A percentile compares a stretch with the other conserved stretches of the same genome.
phyloP scores from a whole-genome alignment of 1,140 invertebrate species.

The Drosophila kikkawai region DNA sequence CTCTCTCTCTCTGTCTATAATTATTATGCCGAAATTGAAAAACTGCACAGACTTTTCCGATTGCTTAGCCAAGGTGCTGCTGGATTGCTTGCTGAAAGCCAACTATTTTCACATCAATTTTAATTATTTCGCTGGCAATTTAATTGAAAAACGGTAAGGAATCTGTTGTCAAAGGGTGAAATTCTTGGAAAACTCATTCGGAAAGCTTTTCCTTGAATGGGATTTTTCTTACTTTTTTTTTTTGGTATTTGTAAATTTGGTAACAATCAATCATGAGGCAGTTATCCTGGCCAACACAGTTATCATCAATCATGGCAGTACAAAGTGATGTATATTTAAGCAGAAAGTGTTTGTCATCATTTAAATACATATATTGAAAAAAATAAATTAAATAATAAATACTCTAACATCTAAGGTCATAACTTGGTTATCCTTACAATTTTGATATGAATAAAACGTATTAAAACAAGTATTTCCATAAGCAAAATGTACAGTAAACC shows the following conservation, averaged over 20 bases:
- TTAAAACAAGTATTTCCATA: no score
- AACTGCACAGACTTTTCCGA: constrained; percentile 21
- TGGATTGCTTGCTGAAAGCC: not conserved
- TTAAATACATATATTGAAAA: no score
- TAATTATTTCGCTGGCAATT: constrained; percentile 28
- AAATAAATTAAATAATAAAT: no score
- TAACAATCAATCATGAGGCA: constrained; percentile 12
- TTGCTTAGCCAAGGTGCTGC: not conserved
- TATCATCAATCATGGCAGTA: constrained; percentile 7
- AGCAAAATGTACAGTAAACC: no score
- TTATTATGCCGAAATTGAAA: constrained; percentile 40
- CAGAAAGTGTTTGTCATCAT: not conserved
- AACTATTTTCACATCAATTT: constrained; percentile 41
- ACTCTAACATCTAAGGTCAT: no score
- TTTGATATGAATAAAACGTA: no score
- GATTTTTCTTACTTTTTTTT: not conserved
- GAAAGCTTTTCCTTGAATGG: not conserved
- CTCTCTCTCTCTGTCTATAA: constrained; percentile 7
- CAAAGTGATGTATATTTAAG: constrained; percentile 1
- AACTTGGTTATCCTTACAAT: no score
- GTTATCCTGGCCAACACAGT: constrained; percentile 2
- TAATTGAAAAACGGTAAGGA: constrained; percentile 7
- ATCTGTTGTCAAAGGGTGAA: constrained; percentile 3
- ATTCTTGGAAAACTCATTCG: not conserved
- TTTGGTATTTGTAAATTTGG: not conserved